Base-by-base conservation (phyloP, 2,888 invertebrate genomes). In the Drosophila tanythrix region DNA sequence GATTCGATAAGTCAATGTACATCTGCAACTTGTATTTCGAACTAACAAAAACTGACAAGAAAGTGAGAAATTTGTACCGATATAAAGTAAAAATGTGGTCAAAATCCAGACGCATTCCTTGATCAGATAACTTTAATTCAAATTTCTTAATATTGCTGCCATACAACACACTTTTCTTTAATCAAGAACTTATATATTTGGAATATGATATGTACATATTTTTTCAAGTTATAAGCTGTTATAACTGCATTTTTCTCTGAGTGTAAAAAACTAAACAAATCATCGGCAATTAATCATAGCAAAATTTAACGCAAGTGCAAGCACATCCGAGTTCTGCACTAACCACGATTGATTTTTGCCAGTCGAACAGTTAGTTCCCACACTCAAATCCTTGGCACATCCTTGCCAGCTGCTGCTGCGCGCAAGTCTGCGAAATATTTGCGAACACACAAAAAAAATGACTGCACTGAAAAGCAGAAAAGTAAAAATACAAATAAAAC, bases 281-380 rank as follows among this genome's bases (percentile, higher is more conserved):
- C 31, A 25, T 55, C 35, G 21, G 64, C 74, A 81, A 81, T 81
- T 81, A 81, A 81, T 81, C 82, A 76, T 71, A 63, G 67, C 63
- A 46, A 38, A 81, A 71, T 71, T 63, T 68, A 53, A 70, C 61
- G 53, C 69, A 79, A 79, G 72, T 79, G 79, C 76, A 66, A 67
- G 55, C 59, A 87, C 79, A 77, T 89, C 82, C 77, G 71, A 76
- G 61, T 73, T 81, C 69, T 63, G 63, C 69, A 53, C 74, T 76
- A 83, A 79, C 75, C 81, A 77, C 83, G 83, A 87, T 85, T 88
- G 89, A 88, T 88, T 87, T 88, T 85, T 69, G 75, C 61, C 59
- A 70, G 69, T 72, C 56, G 69, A 71, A 72, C 74, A 76, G 72
- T 82, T 69, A 74, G 80, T 81, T 82, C 82, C 82, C 81, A 81